phyloP scores from a whole-genome alignment of 2,888 invertebrate species.

The Orchesella flavescens region DNA sequence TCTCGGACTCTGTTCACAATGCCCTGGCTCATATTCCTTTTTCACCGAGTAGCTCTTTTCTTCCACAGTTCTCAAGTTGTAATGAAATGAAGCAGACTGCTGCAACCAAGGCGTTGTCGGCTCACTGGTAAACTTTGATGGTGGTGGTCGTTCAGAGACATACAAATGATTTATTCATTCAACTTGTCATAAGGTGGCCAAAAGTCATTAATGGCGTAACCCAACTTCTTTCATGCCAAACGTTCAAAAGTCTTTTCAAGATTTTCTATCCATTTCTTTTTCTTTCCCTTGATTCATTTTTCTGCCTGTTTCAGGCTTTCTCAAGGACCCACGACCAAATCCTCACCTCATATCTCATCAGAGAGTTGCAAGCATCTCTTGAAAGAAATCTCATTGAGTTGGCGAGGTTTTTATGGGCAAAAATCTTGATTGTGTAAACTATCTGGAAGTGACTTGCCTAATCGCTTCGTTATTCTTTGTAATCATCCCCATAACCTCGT shows the following conservation, averaged over 20 bases:
- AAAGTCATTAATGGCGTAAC: constrained; percentile 50
- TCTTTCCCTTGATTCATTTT: constrained; percentile 14
- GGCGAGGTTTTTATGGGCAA: not conserved
- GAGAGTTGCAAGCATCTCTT: not conserved
- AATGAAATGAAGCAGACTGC: constrained; percentile 10
- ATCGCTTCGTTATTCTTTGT: no score
- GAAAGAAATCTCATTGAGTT: constrained; percentile 6
- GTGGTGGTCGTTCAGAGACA: not conserved
- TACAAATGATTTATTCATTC: constrained; percentile 54
- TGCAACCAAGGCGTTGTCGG: constrained; percentile 12
- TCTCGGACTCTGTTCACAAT: not conserved
- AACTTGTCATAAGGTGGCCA: constrained; percentile 51
- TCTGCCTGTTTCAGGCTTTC: constrained; percentile 10
- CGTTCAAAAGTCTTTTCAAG: constrained; percentile 49
- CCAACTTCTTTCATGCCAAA: constrained; percentile 32
- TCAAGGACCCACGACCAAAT: constrained; percentile 12
- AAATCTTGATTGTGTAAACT: not conserved
- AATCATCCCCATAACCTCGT: no score
- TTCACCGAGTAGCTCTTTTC: not conserved
- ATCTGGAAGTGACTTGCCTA: no score
- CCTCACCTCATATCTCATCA: constrained; percentile 54
- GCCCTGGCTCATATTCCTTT: not conserved
- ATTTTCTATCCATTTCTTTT: constrained; percentile 35
- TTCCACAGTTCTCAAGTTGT: constrained; percentile 9
- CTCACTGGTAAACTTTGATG: not conserved